phyloP scores from a whole-genome alignment of 1,140 invertebrate species.

The Tigriopus japonicus region DNA sequence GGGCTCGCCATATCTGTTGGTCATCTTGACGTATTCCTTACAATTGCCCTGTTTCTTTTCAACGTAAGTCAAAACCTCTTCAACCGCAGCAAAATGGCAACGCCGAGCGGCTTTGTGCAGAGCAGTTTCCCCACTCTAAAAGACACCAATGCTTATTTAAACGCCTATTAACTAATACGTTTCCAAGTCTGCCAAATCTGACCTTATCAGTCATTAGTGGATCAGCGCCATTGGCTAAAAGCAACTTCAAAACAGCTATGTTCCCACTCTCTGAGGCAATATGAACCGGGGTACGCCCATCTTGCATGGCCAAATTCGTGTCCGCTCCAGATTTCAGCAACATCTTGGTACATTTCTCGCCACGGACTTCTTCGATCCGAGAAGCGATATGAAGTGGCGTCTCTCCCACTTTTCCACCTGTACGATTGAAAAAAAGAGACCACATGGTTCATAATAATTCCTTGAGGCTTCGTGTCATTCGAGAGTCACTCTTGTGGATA shows the following conservation, averaged over 20 bases:
- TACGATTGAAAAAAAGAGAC: neutral
- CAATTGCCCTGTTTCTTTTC: slow-evolving; percentile 47
- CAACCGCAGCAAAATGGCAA: slow-evolving; percentile 65
- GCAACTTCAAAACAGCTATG: slow-evolving; percentile 54
- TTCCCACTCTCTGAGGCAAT: slow-evolving; percentile 75
- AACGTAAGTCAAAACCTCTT: slow-evolving; percentile 63
- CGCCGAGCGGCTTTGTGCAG: slow-evolving; percentile 68
- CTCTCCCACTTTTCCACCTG: slow-evolving; percentile 57
- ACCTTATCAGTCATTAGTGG: slow-evolving; percentile 26
- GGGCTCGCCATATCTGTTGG: slow-evolving; percentile 75
- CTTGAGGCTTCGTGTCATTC: too few species aligned
- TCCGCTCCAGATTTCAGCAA: slow-evolving; percentile 89
- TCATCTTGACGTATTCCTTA: slow-evolving; percentile 25
- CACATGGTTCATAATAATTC: slow-evolving; percentile 3
- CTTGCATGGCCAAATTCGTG: slow-evolving; percentile 73
- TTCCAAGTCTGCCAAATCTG: too few species aligned
- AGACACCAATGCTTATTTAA: neutral
- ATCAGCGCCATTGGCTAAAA: slow-evolving; percentile 78
- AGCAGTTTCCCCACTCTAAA: slow-evolving; percentile 80
- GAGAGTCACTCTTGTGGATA: too few species aligned
- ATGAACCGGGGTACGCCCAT: slow-evolving; percentile 83
- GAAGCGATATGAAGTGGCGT: slow-evolving; percentile 91
- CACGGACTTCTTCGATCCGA: slow-evolving; percentile 51
- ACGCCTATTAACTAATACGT: too few species aligned
- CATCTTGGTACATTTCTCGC: slow-evolving; percentile 91